Conservation (phyloP, 2,888 invertebrate species). For the Polyommatus icarus region DNA sequence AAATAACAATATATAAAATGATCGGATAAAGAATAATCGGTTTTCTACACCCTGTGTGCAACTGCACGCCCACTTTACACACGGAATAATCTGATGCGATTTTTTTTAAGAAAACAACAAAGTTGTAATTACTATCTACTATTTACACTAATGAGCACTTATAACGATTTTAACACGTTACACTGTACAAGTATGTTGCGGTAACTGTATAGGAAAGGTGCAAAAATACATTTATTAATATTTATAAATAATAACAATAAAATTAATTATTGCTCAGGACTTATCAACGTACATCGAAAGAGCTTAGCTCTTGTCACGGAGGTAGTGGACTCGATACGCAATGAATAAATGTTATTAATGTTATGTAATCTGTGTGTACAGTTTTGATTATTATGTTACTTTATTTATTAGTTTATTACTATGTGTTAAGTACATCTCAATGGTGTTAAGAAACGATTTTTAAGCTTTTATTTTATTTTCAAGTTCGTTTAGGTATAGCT, state of each 20-base stretch:
- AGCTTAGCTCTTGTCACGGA: too few relatives aligned
- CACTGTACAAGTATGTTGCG: not conserved
- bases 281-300: not conserved
- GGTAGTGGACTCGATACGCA: too few relatives aligned
- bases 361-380: too few relatives aligned
- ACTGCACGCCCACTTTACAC: constrained; percentile 3
- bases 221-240: constrained; percentile 8
- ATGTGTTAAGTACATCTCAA: too few relatives aligned
- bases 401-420: too few relatives aligned
- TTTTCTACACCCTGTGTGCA: constrained; percentile 2
- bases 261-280: not conserved
- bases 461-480: too few relatives aligned
- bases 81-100: not conserved
- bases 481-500: too few relatives aligned
- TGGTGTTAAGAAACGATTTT: too few relatives aligned
- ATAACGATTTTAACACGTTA: not conserved
- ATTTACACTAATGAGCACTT: not conserved
- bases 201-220: not conserved
- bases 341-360: too few relatives aligned
- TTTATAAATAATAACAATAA: not conserved
- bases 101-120: not conserved
- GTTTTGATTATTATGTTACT: too few relatives aligned
- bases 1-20: too few relatives aligned
- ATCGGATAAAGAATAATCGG: constrained; percentile 3
- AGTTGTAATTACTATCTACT: constrained; percentile 1